Base-by-base conservation (phyloP, 2,888 invertebrate species). In the Lasioglossum morio region DNA sequence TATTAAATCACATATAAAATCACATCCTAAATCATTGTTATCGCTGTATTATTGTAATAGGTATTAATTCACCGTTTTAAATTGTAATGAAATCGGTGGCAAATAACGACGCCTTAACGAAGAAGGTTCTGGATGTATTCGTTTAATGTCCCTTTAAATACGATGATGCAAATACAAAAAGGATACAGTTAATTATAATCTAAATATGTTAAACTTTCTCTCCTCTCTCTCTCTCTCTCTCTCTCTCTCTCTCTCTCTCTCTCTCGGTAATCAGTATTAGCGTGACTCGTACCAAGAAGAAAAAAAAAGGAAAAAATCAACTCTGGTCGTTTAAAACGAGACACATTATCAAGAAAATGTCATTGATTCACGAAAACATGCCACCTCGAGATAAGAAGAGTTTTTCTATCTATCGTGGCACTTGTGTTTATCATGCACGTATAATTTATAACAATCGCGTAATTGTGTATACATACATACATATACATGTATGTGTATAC, bases 381-480 rank as follows among this genome's bases (percentile, higher is more conserved):
- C 5, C 80, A 80, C 85, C 86, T 74, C 12, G 12, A 27, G 86
- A 77, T 85, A 73, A 77, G 43, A 79, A 69, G 12, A 66, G 37
- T 53, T 70, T 48, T 48, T 77, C 40, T n/a, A 46, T 23, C 40
- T 23, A 37, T 19, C 4, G 34, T 10, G 12, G 37, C 34, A 69
- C 69, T 12, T 69, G 37, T 37, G 63, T 19, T 63, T 63, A 63
- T 63, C 63, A 30, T 30, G 16, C 63, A 7, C 19, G 19, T 63
- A 63, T 30, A 63, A 30, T 30, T 7, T 60, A 63, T 63, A 16
- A 63, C 19, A 63, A 7, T 63, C 34, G 5, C n/a, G 19, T 30
- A 8, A 63, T 63, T 63, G 30, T 63, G 3, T 63, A 63, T 30
- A 0, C 34, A 34, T 34, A 34, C 34, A 34, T 34, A 34, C 34